Evolutionary conservation across 2,888 invertebrate genomes (phyloP), one percentile per base, ranked within the genome.

Genomic region (Fragum sueziense): DNA sequence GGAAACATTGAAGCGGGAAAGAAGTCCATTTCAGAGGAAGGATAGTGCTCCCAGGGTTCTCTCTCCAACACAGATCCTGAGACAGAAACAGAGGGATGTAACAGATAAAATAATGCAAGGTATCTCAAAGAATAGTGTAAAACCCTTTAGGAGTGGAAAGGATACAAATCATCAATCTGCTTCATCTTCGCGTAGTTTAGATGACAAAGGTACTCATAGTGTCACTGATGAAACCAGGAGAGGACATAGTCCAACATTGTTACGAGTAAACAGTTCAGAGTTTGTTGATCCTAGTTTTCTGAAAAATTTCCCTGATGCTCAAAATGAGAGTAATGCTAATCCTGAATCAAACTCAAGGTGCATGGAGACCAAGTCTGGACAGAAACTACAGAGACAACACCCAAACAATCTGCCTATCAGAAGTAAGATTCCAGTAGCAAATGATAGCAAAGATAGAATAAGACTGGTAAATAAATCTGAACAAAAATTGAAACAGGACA

Each of bases 41-140:
- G 71, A 77, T 59, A 84, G 81, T 67, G 22, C 77, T 52, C 70
- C 69, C 22, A 76, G 70, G 70, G 62, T 57, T 20, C n/a, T 61
- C 2, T 79, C 79, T 37, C 84, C 84, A 22, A 74, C 81, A 47
- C 75, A 81, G 9, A n/a, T 81, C 14, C 71, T 84, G 11, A 72
- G 69, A 37, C 61, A 52, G 34, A 84, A 79, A 67, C 84, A 84
- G 68, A 84, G 74, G 69, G 70, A 9, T 22, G 61, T 79, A 14
- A 69, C 81, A 57, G 73, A 71, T 47, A 70, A 70, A 29, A 57
- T 74, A 4, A 52, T 74, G 14, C 51, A 74, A 29, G 52, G n/a
- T 25, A 17, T 65, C 7, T 37, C 59, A 4, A 7, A 34, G 41
- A 65, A 65, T 14, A 37, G 37, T 37, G 27, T 17, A 17, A 14